phyloP scores from a whole-genome alignment of 1,140 invertebrate species.

The Trichomalopsis sarcophagae region DNA sequence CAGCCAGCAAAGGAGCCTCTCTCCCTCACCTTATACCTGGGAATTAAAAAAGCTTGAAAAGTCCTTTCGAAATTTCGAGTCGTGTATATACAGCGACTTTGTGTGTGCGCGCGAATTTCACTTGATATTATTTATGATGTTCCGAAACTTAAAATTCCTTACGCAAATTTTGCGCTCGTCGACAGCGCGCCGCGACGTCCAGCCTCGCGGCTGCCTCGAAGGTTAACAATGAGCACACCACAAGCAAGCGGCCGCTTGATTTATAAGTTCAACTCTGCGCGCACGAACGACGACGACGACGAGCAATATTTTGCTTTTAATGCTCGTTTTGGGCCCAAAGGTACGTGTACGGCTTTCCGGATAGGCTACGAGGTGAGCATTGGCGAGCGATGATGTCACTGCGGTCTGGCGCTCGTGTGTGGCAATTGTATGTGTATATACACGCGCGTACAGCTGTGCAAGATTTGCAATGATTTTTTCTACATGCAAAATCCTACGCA shows the following conservation, averaged over 20 bases:
- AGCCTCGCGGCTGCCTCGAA: constrained; percentile 38
- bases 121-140: constrained; percentile 47
- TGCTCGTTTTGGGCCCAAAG: constrained; percentile 63
- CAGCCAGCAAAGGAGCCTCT: background rate
- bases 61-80: background rate
- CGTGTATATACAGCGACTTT: constrained; percentile 5
- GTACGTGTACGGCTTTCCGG: constrained; percentile 67
- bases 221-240: constrained; percentile 57
- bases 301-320: constrained; percentile 67
- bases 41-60: background rate
- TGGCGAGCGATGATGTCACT: constrained; percentile 72
- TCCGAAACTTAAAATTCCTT: constrained; percentile 49
- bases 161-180: constrained; percentile 40
- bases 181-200: background rate
- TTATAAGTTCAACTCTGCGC: constrained; percentile 66
- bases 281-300: constrained; percentile 33
- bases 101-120: constrained; percentile 22
- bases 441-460: background rate
- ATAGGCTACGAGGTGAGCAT: constrained; percentile 65
- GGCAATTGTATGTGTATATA: background rate
- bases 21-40: background rate
- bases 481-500: no score
- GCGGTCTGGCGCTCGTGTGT: constrained; percentile 23
- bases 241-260: constrained; percentile 60
- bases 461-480: no score